phyloP scores from a whole-genome alignment of 2,888 invertebrate genomes.

The Trilocha varians region DNA sequence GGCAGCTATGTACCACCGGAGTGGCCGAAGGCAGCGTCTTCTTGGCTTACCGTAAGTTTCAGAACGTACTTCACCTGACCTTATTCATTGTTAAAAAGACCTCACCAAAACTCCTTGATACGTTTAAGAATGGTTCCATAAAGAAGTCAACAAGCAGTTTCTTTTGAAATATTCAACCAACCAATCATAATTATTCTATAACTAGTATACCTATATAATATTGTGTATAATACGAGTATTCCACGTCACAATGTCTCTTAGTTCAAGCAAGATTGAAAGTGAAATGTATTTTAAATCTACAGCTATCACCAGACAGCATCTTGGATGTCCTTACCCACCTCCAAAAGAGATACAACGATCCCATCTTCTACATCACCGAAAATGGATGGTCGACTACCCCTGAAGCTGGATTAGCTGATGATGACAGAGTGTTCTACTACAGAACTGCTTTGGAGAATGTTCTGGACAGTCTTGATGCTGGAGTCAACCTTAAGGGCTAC shows the following conservation, averaged over 20 bases:
- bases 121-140: too few relatives aligned
- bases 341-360: conserved; percentile 58
- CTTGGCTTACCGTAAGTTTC: conserved; percentile 37
- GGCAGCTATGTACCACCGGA: conserved; percentile 21
- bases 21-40: conserved; percentile 32
- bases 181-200: too few relatives aligned
- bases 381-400: conserved; percentile 69
- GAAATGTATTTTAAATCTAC: too few relatives aligned
- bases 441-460: conserved; percentile 52
- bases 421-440: conserved; percentile 52
- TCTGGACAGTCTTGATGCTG: conserved; percentile 54
- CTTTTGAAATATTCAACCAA: too few relatives aligned
- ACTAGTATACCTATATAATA: too few relatives aligned
- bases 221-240: too few relatives aligned
- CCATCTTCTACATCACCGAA: conserved; percentile 73
- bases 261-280: too few relatives aligned
- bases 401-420: conserved; percentile 44
- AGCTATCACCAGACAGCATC: conserved; percentile 75
- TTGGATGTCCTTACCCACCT: conserved; percentile 65
- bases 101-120: too few relatives aligned
- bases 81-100: too few relatives aligned
- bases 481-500: conserved; percentile 65
- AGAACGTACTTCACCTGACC: too few relatives aligned
- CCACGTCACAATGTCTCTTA: too few relatives aligned
- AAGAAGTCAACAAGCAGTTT: too few relatives aligned